Base-by-base conservation (phyloP, 2,797 vertebrate genomes). In the Botia almorhae region DNA sequence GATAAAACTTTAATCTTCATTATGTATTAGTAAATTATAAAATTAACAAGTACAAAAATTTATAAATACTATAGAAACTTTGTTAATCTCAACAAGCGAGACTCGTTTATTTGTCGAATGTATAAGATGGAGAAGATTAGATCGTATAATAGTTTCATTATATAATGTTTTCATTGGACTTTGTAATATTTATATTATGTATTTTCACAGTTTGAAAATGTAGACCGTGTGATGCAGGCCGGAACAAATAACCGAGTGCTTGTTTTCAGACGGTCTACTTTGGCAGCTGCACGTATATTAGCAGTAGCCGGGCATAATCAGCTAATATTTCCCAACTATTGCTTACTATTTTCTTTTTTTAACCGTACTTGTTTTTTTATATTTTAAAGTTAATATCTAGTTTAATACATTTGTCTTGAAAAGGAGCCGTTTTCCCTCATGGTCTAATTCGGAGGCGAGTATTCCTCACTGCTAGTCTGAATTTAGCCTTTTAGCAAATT, bases 231-330 rank as follows among this genome's bases (percentile, higher is more conserved):
- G 33, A 29, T 46, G 39, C 7, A 48, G 50, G 89, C 89, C 87
- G 92, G 89, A 92, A 91, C 89, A n/a, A 7, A 63, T 11, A 21
- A 81, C 89, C 87, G 89, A 87, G 8, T 81, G 86, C 68, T 64
- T 76, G 39, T 76, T 67, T 76, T 50, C 26, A 67, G 5, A 11
- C 76, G 82, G 74, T 50, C 55, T 13, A 19, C 2, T 73, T 72
- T 76, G 23, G 19, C 64, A 12, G 53, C 51, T 72, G 68, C 70
- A 13, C 51, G 26, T 6, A 3, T 16, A 29, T 60, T 69, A 67
- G 29, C 68, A 48, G 4, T 71, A 50, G 29, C 67, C 12, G 46
- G 46, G 2, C 17, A 7, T 17, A 61, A 39, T 65, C 46, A 33
- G 67, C 33, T 53, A 73, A 55, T 8, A 14, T 60, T 14, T 56